phyloP scores from a whole-genome alignment of 2,888 invertebrate species.

The Platerodrilus igneus region DNA sequence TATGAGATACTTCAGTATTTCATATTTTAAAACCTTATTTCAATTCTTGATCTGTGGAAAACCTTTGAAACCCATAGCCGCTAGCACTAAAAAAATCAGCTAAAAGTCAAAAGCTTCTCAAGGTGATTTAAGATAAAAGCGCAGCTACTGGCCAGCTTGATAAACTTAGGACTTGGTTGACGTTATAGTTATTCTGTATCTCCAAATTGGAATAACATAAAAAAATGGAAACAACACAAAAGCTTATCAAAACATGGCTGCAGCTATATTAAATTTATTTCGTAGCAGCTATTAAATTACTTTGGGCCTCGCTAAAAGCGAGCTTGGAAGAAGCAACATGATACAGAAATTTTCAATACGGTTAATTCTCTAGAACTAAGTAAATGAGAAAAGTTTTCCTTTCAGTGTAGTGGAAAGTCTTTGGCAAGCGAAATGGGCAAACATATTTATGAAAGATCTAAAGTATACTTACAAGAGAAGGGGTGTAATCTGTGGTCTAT shows the following conservation, averaged over 20 bases:
- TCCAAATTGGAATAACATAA: slow-evolving; percentile 21
- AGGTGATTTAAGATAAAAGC: too few species aligned
- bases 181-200: slow-evolving; percentile 11
- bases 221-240: too few species aligned
- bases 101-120: too few species aligned
- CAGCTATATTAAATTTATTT: slow-evolving; percentile 1
- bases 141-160: slow-evolving; percentile 15
- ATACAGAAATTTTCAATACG: slow-evolving; percentile 4
- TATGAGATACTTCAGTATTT: too few species aligned
- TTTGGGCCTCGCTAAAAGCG: slow-evolving; percentile 5
- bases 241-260: too few species aligned
- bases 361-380: slow-evolving; percentile 11
- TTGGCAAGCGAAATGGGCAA: slow-evolving; percentile 17
- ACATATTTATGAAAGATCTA: slow-evolving; percentile 23
- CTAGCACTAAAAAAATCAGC: too few species aligned
- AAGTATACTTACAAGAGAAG: slow-evolving; percentile 25
- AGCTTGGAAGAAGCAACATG: slow-evolving; percentile 10
- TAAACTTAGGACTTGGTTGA: slow-evolving; percentile 17
- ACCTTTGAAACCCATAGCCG: too few species aligned
- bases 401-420: slow-evolving; percentile 12
- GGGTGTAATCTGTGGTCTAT: slow-evolving; percentile 26
- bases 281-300: slow-evolving; percentile 9
- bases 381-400: slow-evolving; percentile 8
- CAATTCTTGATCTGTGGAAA: too few species aligned
- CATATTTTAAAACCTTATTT: too few species aligned